A percentile compares a stretch with the other conserved stretches of the same genome.
Evolutionary conservation across 2,888 invertebrate species (phyloP).

Genomic region (Tridacna gigas): DNA sequence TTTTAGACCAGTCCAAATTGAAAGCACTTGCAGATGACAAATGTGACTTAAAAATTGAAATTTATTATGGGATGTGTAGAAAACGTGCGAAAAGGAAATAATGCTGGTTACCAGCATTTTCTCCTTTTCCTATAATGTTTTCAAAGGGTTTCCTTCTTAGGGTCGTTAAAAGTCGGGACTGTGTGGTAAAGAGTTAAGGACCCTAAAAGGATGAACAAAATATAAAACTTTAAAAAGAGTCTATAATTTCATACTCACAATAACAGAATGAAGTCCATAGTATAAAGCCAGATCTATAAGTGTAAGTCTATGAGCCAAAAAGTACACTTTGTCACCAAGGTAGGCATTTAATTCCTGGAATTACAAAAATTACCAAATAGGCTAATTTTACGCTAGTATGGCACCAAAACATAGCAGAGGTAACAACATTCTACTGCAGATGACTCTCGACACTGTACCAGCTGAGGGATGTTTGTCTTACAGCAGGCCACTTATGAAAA

Average conservation of each 20-base stretch:
- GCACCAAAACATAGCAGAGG: no score
- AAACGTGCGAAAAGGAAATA: no score
- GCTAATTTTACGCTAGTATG: no score
- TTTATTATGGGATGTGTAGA: no score
- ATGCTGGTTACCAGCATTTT: no score
- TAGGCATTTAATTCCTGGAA: constrained; percentile 80
- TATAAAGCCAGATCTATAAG: constrained; percentile 79
- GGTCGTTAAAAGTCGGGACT: neutral
- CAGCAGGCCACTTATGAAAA: no score
- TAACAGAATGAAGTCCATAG: constrained; percentile 71
- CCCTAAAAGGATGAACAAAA: neutral
- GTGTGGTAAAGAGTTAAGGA: neutral
- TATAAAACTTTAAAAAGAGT: neutral
- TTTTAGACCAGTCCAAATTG: no score
- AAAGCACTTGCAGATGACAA: no score
- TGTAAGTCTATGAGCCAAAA: constrained; percentile 73
- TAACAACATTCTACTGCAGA: no score
- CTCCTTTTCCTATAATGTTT: neutral
- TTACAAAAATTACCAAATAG: neutral
- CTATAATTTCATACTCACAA: constrained; percentile 72
- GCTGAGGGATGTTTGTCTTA: no score
- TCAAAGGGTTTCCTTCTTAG: neutral
- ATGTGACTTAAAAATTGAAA: no score
- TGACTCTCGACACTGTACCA: no score
- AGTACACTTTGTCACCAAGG: constrained; percentile 77